Base-by-base conservation (phyloP, 2,888 invertebrate genomes). In the Aphelenchoides bicaudatus region DNA sequence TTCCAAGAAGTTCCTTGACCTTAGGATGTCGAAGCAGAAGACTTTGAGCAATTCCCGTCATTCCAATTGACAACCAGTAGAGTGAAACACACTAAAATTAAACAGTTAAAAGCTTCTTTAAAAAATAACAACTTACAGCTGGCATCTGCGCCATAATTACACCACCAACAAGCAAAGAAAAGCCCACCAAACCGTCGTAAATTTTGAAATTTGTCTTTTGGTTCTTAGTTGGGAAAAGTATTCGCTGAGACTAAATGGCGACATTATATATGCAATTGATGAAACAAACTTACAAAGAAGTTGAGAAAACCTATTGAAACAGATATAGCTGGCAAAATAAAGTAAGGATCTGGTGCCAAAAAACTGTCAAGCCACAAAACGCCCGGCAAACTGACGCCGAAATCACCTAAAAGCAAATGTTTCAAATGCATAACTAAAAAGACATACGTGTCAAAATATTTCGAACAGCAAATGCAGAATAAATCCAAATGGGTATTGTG, bases 401-500 rank as follows among this genome's bases (percentile, higher is more conserved):
- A 74, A 46, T 73, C 73, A n/a, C 63, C 72, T 72, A 50, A 46
- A 72, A 56, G 8, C 5, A 30, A 28, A 31, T 34, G n/a, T n/a
- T n/a, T n/a, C n/a, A n/a, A n/a, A 16, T 10, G 16, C 21, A 55
- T 6, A 53, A 13, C 1, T 21, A 30, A 30, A 37, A 31, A 19
- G 16, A 21, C 64, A 10, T 6, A 65, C 65, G 39, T 23, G 30
- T 38, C 31, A 65, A 67, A 30, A 72, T 65, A 47, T 75, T 75
- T 43, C 75, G 62, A 27, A 75, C 59, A 4, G 75, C 75, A 37
- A 75, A 75, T 6, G 75, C 73, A 6, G 75, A 75, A 56, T 71
- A 73, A 29, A 75, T 65, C 75, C 75, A 75, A 5, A 73, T 56
- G n/a, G 75, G 75, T 3, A 75, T 67, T 3, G 73, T 70, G 38